Percentiles rank a stretch among this genome's conserved stretches.
Evolutionary conservation across 2,113 vertebrate genomes (phyloP).

Genomic region (Dicentrarchus labrax): DNA sequence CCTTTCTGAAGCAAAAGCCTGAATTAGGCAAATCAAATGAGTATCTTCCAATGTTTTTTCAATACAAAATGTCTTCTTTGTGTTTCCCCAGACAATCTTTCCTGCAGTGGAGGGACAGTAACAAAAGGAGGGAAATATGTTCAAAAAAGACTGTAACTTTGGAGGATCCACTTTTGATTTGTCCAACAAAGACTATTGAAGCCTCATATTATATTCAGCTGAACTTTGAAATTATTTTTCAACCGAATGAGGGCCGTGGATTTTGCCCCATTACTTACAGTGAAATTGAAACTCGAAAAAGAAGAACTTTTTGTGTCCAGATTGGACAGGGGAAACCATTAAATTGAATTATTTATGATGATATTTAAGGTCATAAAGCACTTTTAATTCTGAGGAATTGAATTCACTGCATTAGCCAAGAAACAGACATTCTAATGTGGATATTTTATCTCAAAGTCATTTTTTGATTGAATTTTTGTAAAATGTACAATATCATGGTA

Average conservation of each 20-base stretch:
- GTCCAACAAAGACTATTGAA: background rate
- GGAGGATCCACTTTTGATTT: background rate
- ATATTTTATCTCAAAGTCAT: background rate
- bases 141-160: background rate
- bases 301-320: background rate
- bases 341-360: background rate
- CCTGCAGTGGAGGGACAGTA: background rate
- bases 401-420: too few species aligned
- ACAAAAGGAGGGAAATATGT: background rate
- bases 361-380: too few species aligned
- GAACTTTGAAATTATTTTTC: background rate
- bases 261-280: background rate
- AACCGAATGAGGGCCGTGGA: background rate
- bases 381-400: too few species aligned
- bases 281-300: background rate
- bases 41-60: background rate
- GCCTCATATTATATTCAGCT: background rate
- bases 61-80: background rate
- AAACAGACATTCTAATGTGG: background rate
- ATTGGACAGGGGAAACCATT: background rate
- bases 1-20: background rate
- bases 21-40: background rate
- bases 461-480: too few species aligned
- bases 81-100: background rate
- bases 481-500: too few species aligned